phyloP scores from a whole-genome alignment of 2,797 vertebrate genomes.

The Sarcophilus harrisii region DNA sequence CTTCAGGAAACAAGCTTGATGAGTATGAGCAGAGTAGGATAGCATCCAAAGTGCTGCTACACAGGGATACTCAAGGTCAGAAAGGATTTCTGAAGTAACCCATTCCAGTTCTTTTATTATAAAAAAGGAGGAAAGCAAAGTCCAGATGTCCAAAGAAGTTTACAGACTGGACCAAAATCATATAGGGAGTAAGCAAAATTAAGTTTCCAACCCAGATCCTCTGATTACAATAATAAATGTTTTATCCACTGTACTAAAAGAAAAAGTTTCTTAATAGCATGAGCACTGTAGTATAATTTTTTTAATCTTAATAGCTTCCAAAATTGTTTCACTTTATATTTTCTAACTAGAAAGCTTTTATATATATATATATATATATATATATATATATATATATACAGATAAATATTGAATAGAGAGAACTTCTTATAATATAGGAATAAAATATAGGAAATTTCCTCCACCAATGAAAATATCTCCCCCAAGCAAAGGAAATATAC shows the following conservation, averaged over 20 bases:
- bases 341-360: not conserved
- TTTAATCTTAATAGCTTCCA: not conserved
- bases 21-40: not conserved
- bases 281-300: not conserved
- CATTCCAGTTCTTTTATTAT: no score
- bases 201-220: not conserved
- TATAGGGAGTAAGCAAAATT: not conserved
- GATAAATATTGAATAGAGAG: not conserved
- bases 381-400: no score
- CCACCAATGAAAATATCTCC: not conserved
- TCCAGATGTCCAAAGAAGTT: not conserved
- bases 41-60: not conserved
- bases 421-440: not conserved
- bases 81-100: not conserved
- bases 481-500: no score
- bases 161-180: not conserved
- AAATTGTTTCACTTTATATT: not conserved
- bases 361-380: no score
- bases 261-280: not conserved
- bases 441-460: not conserved
- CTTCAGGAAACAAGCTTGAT: not conserved
- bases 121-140: not conserved
- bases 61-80: not conserved
- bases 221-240: not conserved
- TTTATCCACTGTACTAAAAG: not conserved